Conservation (phyloP, 2,113 vertebrate species). For the Lepus americanus region DNA sequence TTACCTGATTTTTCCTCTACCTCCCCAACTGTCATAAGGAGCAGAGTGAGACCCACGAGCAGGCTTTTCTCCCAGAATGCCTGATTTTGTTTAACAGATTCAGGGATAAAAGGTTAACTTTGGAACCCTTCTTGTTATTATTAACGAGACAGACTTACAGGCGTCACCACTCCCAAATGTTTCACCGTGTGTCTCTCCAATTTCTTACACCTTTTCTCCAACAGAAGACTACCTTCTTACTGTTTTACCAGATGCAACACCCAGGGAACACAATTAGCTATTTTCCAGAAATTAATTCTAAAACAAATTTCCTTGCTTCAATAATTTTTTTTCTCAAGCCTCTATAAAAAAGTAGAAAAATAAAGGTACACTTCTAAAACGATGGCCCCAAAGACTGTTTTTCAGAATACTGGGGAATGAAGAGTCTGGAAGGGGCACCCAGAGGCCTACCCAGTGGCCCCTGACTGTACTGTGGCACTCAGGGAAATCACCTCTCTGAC, state of each 20-base stretch:
- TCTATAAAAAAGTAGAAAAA: constrained; percentile 6
- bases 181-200: neutral
- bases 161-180: neutral
- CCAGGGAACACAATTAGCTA: neutral
- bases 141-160: neutral
- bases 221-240: constrained; percentile 43
- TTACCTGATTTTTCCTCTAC: neutral
- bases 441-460: neutral
- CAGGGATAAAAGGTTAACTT: neutral
- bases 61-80: neutral
- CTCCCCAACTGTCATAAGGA: neutral
- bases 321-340: neutral
- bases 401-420: neutral
- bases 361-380: neutral
- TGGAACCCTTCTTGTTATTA: neutral
- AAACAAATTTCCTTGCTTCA: constrained; percentile 4
- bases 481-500: neutral
- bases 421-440: neutral
- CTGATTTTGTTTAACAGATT: neutral
- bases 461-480: neutral
- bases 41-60: constrained; percentile 14
- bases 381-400: neutral
- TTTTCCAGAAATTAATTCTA: constrained; percentile 39
- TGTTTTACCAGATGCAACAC: neutral
- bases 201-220: neutral